phyloP scores from a whole-genome alignment of 2,888 invertebrate species.

The Melolontha melolontha region DNA sequence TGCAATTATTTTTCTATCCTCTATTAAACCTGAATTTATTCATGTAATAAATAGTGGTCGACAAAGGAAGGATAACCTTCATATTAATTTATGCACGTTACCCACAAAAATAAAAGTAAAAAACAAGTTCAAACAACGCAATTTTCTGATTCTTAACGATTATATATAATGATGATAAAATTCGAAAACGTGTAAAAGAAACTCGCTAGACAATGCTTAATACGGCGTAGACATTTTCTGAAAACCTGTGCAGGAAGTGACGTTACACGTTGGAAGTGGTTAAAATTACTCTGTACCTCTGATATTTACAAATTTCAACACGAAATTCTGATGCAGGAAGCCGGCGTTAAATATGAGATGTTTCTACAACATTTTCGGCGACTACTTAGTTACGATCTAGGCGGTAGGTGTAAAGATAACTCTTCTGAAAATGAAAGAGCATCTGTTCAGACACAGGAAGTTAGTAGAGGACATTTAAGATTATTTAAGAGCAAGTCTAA shows the following conservation, averaged over 20 bases:
- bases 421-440: slow-evolving; percentile 25
- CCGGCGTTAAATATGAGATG: slow-evolving; percentile 25
- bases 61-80: too few relatives aligned
- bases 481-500: not conserved
- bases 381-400: slow-evolving; percentile 9
- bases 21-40: too few relatives aligned
- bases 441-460: slow-evolving; percentile 37
- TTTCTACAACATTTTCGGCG: slow-evolving; percentile 20
- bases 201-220: too few relatives aligned
- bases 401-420: slow-evolving; percentile 34
- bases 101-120: too few relatives aligned
- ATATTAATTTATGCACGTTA: too few relatives aligned
- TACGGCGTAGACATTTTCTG: not conserved
- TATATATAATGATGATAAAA: too few relatives aligned
- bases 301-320: slow-evolving; percentile 26
- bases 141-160: too few relatives aligned
- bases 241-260: slow-evolving; percentile 22
- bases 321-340: slow-evolving; percentile 27
- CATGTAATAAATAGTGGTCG: too few relatives aligned
- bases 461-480: slow-evolving; percentile 22
- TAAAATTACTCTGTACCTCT: slow-evolving; percentile 22
- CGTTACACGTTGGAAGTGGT: slow-evolving; percentile 14
- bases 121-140: too few relatives aligned
- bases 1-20: too few relatives aligned
- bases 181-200: too few relatives aligned